Base-by-base conservation (phyloP, 2,888 invertebrate genomes). In the Eupelmus urozonus region DNA sequence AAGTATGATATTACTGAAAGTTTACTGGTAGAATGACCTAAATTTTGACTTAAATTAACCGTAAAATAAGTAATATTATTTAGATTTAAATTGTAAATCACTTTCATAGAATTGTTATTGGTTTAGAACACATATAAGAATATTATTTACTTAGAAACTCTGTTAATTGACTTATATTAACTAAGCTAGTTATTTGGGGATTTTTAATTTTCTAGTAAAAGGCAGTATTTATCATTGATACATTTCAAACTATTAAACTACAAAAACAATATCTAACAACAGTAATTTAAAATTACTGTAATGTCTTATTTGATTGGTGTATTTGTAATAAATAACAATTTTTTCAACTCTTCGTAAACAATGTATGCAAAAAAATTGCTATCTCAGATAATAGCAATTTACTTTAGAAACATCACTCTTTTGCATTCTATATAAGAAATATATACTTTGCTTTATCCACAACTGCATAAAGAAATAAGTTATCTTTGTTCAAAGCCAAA, bases 231-330 rank as follows among this genome's bases (percentile, higher is more conserved):
- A 23, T 67, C 7, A 55, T 63, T 60, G 60, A 60, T 49, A 53
- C 27, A 55, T 60, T 55, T 55, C 29, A 42, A 60, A 29, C 27
- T 55, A 45, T 13, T 67, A 60, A 1, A n/a, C 76, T 62, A 62
- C 18, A 16, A 65, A 29, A 65, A 2, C 16, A 45, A 45, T 45
- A n/a, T 34, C 34, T 40, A 60, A 74, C 9, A 74, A 59, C 45
- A 55, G 76, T 62, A 76, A 62, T 75, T 69, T 16, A 23, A 11
- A 67, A 69, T 76, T 76, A 76, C 69, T 67, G 57, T 53, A 23
- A 53, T 16, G 49, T 34, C 20, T 51, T 45, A 45, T 40, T 51
- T 57, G 5, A 53, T 51, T 53, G 23, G 51, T 51, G 25, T 27
- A 11, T 16, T 75, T 40, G 2, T 62, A 34, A 40, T 40, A 51